phyloP scores from a whole-genome alignment of 1,140 invertebrate genomes.

The Trichonephila clavata region DNA sequence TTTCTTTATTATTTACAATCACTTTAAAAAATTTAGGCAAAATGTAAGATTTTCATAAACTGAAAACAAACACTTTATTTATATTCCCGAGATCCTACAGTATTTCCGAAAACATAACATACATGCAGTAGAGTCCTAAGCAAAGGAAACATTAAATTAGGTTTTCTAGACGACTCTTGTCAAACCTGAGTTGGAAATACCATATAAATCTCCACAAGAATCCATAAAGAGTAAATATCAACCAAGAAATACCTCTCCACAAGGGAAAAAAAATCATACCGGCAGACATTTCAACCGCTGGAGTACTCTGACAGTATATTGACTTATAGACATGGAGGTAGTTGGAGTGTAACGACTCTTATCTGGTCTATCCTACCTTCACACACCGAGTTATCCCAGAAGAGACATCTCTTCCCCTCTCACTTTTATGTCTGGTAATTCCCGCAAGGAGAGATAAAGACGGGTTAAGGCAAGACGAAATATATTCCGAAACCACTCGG shows the following conservation, averaged over 20 bases:
- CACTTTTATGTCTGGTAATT: constrained; percentile 51
- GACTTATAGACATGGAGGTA: constrained; percentile 49
- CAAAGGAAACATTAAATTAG: constrained; percentile 19
- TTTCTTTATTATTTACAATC: too few relatives aligned
- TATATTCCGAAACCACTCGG: constrained; percentile 24
- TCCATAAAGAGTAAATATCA: constrained; percentile 30
- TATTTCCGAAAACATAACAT: too few relatives aligned
- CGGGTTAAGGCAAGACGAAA: background rate
- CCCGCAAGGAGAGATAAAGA: constrained; percentile 55
- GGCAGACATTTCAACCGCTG: constrained; percentile 27
- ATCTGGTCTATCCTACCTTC: constrained; percentile 21
- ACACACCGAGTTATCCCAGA: background rate
- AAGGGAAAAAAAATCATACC: background rate
- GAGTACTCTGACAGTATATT: constrained; percentile 36
- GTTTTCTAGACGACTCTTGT: constrained; percentile 3
- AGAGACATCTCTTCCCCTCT: constrained; percentile 3
- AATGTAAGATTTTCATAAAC: too few relatives aligned
- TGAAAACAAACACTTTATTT: too few relatives aligned
- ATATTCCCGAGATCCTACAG: too few relatives aligned
- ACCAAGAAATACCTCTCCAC: background rate
- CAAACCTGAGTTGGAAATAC: background rate
- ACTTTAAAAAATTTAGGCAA: too few relatives aligned
- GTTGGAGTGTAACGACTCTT: constrained; percentile 54
- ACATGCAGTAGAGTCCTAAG: background rate
- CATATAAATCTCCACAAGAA: background rate